Percentiles rank a stretch among this genome's conserved stretches.
phyloP scores from a whole-genome alignment of 92 coral and sea anemone species.

The Porites lobata region DNA sequence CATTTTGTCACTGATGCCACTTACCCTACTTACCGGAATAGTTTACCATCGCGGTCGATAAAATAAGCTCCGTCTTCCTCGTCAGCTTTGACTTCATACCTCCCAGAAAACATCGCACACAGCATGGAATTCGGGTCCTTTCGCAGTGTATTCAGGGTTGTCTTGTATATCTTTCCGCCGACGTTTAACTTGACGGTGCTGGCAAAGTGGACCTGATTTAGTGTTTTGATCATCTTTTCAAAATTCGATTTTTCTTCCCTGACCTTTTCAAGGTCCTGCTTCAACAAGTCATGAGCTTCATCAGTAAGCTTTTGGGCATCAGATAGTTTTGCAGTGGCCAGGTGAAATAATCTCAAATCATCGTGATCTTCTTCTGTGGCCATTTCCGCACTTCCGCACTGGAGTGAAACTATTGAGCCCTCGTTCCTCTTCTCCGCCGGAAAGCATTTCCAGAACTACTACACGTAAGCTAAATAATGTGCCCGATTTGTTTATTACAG shows the following conservation, averaged over 20 bases:
- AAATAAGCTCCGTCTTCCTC: conserved; percentile 75
- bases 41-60: conserved; percentile 80
- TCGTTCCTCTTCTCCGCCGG: too few species aligned
- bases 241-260: conserved; percentile 47
- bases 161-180: neutral
- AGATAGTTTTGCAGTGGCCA: conserved; percentile 32
- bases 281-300: conserved; percentile 44
- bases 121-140: conserved; percentile 77
- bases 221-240: conserved; percentile 52
- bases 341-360: neutral
- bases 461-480: too few species aligned
- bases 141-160: conserved; percentile 64
- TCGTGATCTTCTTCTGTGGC: neutral
- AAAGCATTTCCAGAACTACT: too few species aligned
- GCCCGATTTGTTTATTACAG: too few species aligned
- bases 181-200: too few species aligned
- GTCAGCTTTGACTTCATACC: conserved; percentile 59
- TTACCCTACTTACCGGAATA: conserved; percentile 39
- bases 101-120: conserved; percentile 80
- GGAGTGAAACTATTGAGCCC: too few species aligned
- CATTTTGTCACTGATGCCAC: too few species aligned
- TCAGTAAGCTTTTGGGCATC: conserved; percentile 64
- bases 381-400: neutral
- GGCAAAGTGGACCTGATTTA: too few species aligned
- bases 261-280: conserved; percentile 43